phyloP scores from a whole-genome alignment of 2,797 vertebrate genomes.

The Allobates femoralis region DNA sequence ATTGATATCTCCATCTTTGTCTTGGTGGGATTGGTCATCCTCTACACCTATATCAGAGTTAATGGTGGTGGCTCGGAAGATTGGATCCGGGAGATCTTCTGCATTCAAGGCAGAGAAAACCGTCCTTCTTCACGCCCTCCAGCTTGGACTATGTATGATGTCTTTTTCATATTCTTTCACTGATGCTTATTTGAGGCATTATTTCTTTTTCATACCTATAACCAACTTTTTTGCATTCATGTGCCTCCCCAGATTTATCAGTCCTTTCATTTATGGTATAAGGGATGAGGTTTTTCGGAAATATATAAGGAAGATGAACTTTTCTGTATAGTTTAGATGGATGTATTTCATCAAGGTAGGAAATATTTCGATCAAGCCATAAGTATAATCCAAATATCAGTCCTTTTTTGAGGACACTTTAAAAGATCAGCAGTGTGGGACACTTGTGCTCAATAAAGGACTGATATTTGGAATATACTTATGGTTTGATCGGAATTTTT shows the following conservation, averaged over 20 bases:
- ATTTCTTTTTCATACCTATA: not conserved
- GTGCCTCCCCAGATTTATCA: not conserved
- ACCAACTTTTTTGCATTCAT: not conserved
- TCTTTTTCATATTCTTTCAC: conserved; percentile 73
- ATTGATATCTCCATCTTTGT: conserved; percentile 65
- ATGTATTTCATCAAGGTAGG: too few species aligned
- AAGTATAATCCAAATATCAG: too few species aligned
- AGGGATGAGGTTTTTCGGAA: not conserved
- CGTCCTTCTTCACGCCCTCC: conserved; percentile 77
- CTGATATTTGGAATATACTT: too few species aligned
- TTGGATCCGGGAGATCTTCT: too few species aligned
- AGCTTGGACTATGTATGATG: conserved; percentile 63
- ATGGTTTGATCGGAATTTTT: too few species aligned
- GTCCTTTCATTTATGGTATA: not conserved
- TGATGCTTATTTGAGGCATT: conserved; percentile 55
- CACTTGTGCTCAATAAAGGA: too few species aligned
- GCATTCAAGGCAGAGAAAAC: conserved; percentile 76
- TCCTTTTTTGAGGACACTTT: too few species aligned
- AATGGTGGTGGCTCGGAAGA: too few species aligned
- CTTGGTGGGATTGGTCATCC: conserved; percentile 43
- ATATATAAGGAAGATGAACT: not conserved
- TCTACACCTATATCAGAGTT: conserved; percentile 74
- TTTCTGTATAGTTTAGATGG: too few species aligned
- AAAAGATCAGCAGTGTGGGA: too few species aligned
- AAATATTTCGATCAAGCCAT: too few species aligned